A percentile compares a stretch with the other conserved stretches of the same genome.
Evolutionary conservation across 2,113 vertebrate species (phyloP).

Genomic region (Rallus limicola): DNA sequence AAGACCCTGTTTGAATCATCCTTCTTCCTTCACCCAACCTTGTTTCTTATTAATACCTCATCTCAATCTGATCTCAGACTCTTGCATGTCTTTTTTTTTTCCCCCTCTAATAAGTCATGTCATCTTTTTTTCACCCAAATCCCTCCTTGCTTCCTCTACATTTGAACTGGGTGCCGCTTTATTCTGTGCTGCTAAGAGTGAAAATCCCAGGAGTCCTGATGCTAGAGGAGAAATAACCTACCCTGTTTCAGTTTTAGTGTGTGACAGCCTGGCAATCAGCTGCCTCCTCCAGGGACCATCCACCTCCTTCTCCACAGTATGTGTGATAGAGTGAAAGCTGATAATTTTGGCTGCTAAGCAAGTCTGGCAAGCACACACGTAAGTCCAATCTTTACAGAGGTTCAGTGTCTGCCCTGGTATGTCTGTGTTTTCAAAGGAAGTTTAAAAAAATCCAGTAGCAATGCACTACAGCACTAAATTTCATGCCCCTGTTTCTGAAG

Average conservation of each 20-base stretch:
- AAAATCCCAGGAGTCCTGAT: background rate
- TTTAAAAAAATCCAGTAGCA: background rate
- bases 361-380: background rate
- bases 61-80: background rate
- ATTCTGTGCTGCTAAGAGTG: background rate
- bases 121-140: background rate
- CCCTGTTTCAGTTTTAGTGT: background rate
- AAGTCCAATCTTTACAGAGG: background rate
- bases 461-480: background rate
- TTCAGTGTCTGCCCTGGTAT: background rate
- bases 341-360: background rate
- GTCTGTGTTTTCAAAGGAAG: conserved; percentile 20
- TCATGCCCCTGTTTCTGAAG: conserved; percentile 18
- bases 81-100: background rate
- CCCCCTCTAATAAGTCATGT: background rate
- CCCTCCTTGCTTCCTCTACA: background rate
- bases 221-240: background rate
- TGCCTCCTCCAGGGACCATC: background rate
- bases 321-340: background rate
- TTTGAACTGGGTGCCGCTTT: background rate
- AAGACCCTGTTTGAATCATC: background rate
- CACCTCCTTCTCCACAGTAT: background rate
- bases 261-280: background rate
- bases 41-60: background rate
- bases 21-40: background rate